Percentiles rank a stretch among this genome's conserved stretches.
phyloP scores from a whole-genome alignment of 2,113 vertebrate genomes.

The Chaenocephalus aceratus region DNA sequence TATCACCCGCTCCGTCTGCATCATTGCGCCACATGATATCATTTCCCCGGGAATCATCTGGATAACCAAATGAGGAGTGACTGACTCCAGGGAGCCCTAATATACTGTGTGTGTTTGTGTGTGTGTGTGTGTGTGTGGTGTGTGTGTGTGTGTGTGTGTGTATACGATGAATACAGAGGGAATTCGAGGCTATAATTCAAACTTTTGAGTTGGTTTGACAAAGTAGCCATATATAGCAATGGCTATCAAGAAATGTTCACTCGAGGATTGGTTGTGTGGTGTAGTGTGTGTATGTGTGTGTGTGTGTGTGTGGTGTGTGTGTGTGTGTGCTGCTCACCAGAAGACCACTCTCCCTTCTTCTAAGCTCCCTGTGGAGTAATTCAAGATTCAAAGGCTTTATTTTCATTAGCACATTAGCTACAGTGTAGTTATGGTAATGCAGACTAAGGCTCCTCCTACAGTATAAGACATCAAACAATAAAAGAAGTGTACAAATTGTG shows the following conservation, averaged over 20 bases:
- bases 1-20: conserved; percentile 74
- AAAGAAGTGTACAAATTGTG: too few species aligned
- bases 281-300: too few species aligned
- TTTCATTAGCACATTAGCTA: too few species aligned
- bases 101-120: not conserved
- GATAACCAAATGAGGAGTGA: conserved; percentile 62
- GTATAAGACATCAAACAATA: too few species aligned
- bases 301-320: too few species aligned
- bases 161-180: conserved; percentile 7
- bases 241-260: conserved; percentile 24
- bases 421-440: too few species aligned
- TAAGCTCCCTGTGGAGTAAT: not conserved
- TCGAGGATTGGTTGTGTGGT: conserved; percentile 9
- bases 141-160: not conserved
- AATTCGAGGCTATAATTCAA: conserved; percentile 38
- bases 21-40: conserved; percentile 75
- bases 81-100: conserved; percentile 16
- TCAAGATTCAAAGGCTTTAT: too few species aligned
- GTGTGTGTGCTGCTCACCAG: too few species aligned
- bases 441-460: too few species aligned
- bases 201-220: conserved; percentile 51
- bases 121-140: conserved; percentile 5
- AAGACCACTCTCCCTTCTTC: not conserved
- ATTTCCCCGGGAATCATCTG: conserved; percentile 76
- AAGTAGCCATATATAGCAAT: conserved; percentile 69